These are phyloP conservation scores for Atherinomorus stipes DNA, from an alignment of 2,113 vertebrate genomes.

Conservation along the genomic window DNA sequence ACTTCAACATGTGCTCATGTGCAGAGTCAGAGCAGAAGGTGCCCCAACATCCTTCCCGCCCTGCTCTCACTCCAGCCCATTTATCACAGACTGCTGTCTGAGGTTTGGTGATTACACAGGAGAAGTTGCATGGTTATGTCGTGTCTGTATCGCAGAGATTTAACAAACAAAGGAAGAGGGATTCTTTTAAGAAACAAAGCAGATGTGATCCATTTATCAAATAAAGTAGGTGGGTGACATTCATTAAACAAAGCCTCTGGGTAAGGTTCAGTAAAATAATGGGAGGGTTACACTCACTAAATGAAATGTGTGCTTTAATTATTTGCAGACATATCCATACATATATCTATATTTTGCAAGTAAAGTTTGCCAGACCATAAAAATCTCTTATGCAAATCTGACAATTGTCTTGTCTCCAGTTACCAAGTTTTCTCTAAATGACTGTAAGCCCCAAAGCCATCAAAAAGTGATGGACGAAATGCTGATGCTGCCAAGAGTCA, in stretches of 20 bases:
- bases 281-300: background rate
- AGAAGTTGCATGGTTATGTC: background rate
- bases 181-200: constrained; percentile 20
- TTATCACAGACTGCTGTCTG: constrained; percentile 15
- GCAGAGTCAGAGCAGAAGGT: constrained; percentile 29
- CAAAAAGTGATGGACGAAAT: background rate
- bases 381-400: too few species aligned
- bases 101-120: constrained; percentile 23
- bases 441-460: background rate
- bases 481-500: background rate
- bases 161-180: constrained; percentile 20
- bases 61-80: background rate
- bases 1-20: constrained; percentile 23
- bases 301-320: too few species aligned
- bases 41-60: background rate
- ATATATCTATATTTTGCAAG: too few species aligned
- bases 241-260: constrained; percentile 3
- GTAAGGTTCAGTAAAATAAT: constrained; percentile 7
- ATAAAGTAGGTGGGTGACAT: constrained; percentile 27
- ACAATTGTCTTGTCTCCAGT: too few species aligned
- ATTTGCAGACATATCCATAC: too few species aligned
- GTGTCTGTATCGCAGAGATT: constrained; percentile 23
- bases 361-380: too few species aligned
- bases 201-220: constrained; percentile 26
- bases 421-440: too few species aligned